These are phyloP conservation scores for Chironex yamaguchii DNA, from an alignment of 30 jellyfish, hydroid and myxozoan genomes.

Conservation along the genomic window DNA sequence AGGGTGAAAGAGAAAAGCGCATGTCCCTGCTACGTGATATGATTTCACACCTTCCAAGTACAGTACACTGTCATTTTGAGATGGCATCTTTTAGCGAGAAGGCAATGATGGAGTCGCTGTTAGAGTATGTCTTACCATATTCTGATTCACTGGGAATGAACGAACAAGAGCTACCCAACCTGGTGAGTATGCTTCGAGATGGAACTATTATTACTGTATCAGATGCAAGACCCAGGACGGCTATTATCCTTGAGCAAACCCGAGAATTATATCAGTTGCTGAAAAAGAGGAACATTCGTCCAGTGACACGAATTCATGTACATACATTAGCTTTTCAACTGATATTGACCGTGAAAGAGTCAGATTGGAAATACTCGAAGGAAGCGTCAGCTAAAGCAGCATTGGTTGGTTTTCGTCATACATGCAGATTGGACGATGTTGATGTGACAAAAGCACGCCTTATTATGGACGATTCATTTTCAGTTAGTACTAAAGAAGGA, in stretches of 20 bases:
- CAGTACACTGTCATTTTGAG: constrained; percentile 79
- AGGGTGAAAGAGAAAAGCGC: constrained; percentile 81
- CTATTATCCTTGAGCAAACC: constrained; percentile 77
- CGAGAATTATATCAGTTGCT: constrained; percentile 60
- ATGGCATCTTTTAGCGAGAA: constrained; percentile 95
- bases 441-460: constrained; percentile 71
- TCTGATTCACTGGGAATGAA: constrained; percentile 93
- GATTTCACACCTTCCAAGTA: constrained; percentile 44
- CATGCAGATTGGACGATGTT: constrained; percentile 73
- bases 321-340: constrained; percentile 93
- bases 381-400: constrained; percentile 92
- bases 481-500: constrained; percentile 52
- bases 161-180: constrained; percentile 92
- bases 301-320: constrained; percentile 85
- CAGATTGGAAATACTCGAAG: constrained; percentile 75
- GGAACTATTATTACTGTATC: constrained; percentile 83
- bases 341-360: constrained; percentile 49
- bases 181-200: constrained; percentile 80
- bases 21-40: constrained; percentile 72
- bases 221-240: constrained; percentile 91
- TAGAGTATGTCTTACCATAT: constrained; percentile 83
- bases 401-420: constrained; percentile 83
- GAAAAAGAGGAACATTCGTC: constrained; percentile 64
- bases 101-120: constrained; percentile 83
- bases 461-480: constrained; percentile 93